These are phyloP conservation scores for Linepithema humile DNA, from an alignment of 1,140 invertebrate genomes.

Conservation along the genomic window DNA sequence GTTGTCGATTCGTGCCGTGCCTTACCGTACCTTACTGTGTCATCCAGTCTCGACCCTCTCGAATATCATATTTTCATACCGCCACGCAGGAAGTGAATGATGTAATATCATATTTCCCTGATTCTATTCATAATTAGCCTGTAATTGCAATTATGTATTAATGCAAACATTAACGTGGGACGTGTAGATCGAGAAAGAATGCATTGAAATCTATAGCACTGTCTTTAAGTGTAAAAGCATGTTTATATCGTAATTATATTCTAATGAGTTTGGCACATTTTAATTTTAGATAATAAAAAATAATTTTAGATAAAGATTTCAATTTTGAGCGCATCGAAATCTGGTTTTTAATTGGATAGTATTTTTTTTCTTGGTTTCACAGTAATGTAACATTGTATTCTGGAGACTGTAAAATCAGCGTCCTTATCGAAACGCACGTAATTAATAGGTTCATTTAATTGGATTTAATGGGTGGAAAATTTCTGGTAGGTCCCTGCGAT, in stretches of 20 bases:
- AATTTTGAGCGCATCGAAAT: not conserved
- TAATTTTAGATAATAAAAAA: too few species aligned
- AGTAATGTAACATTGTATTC: not conserved
- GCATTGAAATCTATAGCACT: not conserved
- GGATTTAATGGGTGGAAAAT: slow-evolving; percentile 1
- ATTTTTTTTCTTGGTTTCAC: too few species aligned
- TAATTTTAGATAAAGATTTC: not conserved
- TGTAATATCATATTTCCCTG: not conserved
- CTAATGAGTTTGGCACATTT: not conserved
- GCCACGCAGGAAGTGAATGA: not conserved
- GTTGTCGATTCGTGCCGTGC: slow-evolving; percentile 73
- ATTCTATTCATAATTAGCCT: not conserved
- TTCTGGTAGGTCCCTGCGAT: not conserved
- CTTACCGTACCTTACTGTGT: slow-evolving; percentile 74
- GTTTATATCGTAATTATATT: not conserved
- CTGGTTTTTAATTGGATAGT: not conserved
- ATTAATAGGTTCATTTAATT: slow-evolving; percentile 8
- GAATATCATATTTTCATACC: slow-evolving; percentile 55
- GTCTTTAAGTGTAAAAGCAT: not conserved
- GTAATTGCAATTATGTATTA: not conserved
- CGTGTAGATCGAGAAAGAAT: not conserved
- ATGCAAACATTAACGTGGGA: too few species aligned
- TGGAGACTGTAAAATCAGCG: not conserved
- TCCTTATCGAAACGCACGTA: not conserved
- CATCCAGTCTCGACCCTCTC: slow-evolving; percentile 58